Evolutionary conservation across 2,888 invertebrate genomes (phyloP).

Genomic region (Entomobrya proxima): DNA sequence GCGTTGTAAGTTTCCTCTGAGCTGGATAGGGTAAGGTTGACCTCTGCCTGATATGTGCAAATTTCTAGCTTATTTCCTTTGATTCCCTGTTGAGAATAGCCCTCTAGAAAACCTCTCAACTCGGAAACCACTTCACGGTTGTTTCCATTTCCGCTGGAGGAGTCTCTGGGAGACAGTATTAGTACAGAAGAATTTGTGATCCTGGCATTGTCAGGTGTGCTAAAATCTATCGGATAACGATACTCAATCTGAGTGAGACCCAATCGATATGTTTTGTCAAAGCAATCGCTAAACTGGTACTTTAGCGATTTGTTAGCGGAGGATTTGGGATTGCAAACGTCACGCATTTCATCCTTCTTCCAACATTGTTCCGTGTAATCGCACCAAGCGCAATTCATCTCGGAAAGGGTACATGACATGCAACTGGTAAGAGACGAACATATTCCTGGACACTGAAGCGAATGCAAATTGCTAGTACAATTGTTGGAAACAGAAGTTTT

Average conservation of each 20-base stretch:
- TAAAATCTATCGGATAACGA: conserved; percentile 89
- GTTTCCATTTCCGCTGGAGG: conserved; percentile 26
- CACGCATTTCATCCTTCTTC: conserved; percentile 82
- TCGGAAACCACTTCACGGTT: conserved; percentile 67
- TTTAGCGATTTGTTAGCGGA: conserved; percentile 53
- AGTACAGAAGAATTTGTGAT: conserved; percentile 73
- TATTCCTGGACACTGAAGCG: conserved; percentile 90
- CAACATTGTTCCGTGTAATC: conserved; percentile 86
- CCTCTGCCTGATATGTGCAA: conserved; percentile 70
- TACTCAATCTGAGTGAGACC: conserved; percentile 93
- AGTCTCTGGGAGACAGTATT: conserved; percentile 66
- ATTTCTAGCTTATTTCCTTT: conserved; percentile 71
- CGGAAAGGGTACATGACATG: conserved; percentile 85
- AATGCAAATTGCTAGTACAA: conserved; percentile 91
- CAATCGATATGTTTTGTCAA: conserved; percentile 84
- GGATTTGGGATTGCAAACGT: conserved; percentile 57
- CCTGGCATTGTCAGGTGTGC: conserved; percentile 88
- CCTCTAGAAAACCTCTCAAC: conserved; percentile 69
- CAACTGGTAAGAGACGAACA: conserved; percentile 93
- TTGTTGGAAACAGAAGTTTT: conserved; percentile 90
- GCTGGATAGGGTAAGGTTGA: conserved; percentile 70
- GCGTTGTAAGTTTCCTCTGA: conserved; percentile 63
- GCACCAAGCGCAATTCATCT: conserved; percentile 89
- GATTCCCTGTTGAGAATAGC: conserved; percentile 33
- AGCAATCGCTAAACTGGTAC: conserved; percentile 77